These are phyloP conservation scores for Sylvilagus floridanus DNA, from an alignment of 2,797 vertebrate genomes.

Conservation along the genomic window DNA sequence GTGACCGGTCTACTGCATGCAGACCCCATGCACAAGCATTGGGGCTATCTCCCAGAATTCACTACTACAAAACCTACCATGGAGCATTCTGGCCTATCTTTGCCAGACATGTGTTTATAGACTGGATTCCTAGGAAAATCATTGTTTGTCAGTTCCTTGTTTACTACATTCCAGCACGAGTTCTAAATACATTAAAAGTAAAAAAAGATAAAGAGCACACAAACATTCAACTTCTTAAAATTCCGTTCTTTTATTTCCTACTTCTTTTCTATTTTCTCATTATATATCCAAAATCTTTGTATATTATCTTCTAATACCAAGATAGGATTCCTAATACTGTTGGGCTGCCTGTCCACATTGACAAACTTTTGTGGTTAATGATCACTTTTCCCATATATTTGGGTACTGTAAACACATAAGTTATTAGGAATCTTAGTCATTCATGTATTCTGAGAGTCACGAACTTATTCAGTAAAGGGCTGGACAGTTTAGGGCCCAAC, in stretches of 20 bases:
- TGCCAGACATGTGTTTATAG: not conserved
- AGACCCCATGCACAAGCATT: not conserved
- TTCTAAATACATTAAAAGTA: not conserved
- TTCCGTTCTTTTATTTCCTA: not conserved
- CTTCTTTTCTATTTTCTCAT: not conserved
- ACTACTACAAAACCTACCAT: not conserved
- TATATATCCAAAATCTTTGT: not conserved
- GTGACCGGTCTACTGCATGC: not conserved
- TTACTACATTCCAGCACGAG: not conserved
- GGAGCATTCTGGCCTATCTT: not conserved
- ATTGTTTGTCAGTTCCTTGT: not conserved
- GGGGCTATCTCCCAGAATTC: not conserved
- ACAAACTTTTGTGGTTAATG: not conserved
- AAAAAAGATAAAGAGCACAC: not conserved
- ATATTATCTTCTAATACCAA: no score
- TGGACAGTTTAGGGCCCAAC: no score
- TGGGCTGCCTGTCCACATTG: not conserved
- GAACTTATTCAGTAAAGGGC: not conserved
- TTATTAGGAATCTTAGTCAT: not conserved
- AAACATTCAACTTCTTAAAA: not conserved
- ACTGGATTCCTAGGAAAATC: not conserved
- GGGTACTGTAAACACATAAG: not conserved
- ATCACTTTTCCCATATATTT: not conserved
- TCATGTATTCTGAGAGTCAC: not conserved
- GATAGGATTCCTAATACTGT: not conserved